Evolutionary conservation across 2,888 invertebrate genomes (phyloP).

Genomic region (Geophilus truncorum): DNA sequence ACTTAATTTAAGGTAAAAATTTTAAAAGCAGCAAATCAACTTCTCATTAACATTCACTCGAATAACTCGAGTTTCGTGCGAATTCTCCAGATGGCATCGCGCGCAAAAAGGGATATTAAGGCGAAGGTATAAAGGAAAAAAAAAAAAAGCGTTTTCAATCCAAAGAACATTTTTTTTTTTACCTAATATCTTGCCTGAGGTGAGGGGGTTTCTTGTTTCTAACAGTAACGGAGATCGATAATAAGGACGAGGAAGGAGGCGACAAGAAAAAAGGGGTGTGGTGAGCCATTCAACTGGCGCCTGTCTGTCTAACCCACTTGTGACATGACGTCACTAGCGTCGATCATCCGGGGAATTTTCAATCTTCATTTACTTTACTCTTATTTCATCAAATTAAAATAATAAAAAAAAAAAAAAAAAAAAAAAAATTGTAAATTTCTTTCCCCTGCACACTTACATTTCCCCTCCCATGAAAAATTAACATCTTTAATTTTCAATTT

Average conservation of each 20-base stretch:
- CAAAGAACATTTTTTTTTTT: neutral
- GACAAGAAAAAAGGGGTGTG: conserved; percentile 23
- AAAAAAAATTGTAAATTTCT: no score
- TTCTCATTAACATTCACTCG: conserved; percentile 21
- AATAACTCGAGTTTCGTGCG: neutral
- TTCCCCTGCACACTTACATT: no score
- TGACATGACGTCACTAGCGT: conserved; percentile 10
- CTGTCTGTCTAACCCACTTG: conserved; percentile 27
- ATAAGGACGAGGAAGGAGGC: neutral
- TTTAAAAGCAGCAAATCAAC: neutral
- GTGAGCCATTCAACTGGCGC: conserved; percentile 17
- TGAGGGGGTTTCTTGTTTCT: conserved; percentile 22
- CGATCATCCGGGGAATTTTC: neutral
- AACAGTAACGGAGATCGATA: conserved; percentile 22
- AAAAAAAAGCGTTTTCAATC: neutral
- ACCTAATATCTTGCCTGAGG: conserved; percentile 24
- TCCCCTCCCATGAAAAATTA: neutral
- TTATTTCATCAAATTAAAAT: conserved; percentile 3
- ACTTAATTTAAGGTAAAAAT: neutral
- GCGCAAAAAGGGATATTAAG: neutral
- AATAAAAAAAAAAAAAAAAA: no score
- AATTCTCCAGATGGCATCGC: conserved; percentile 8
- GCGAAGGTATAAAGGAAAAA: neutral
- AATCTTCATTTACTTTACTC: neutral
- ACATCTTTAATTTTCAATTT: neutral